phyloP scores from a whole-genome alignment of 2,113 vertebrate species.

The Suricata suricatta region DNA sequence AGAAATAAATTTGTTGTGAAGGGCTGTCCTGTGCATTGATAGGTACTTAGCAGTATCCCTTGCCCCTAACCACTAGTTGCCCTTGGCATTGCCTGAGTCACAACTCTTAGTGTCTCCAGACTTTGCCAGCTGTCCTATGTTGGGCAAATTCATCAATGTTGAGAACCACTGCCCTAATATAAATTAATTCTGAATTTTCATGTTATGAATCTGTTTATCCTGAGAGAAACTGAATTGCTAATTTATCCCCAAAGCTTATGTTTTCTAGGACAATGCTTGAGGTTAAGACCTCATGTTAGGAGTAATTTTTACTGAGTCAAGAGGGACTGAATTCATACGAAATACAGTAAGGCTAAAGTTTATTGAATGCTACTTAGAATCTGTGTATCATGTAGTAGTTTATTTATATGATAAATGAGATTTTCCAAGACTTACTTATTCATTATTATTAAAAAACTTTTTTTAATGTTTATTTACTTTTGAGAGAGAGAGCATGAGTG shows the following conservation, averaged over 20 bases:
- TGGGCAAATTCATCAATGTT: neutral
- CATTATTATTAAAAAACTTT: neutral
- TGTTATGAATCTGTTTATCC: neutral
- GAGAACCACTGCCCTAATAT: neutral
- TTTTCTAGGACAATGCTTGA: neutral
- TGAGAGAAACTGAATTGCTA: neutral
- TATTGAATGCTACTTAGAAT: slow-evolving; percentile 3
- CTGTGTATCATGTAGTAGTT: neutral
- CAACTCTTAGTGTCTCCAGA: neutral
- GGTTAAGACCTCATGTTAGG: neutral
- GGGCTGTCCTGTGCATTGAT: neutral
- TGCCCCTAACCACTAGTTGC: neutral
- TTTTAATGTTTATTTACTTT: no score
- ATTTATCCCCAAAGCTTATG: neutral
- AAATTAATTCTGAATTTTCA: neutral
- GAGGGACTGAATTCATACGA: neutral
- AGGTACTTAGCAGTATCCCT: neutral
- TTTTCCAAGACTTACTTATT: slow-evolving; percentile 3
- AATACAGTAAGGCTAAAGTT: neutral
- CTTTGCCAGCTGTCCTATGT: neutral
- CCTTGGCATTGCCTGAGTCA: neutral
- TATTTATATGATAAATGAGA: neutral
- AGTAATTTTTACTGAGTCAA: neutral
- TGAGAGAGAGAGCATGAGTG: no score
- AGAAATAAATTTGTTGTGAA: neutral